A percentile compares a stretch with the other conserved stretches of the same genome.
Conservation (phyloP, 2,797 vertebrate species). For the Chloroceryle amazona region DNA sequence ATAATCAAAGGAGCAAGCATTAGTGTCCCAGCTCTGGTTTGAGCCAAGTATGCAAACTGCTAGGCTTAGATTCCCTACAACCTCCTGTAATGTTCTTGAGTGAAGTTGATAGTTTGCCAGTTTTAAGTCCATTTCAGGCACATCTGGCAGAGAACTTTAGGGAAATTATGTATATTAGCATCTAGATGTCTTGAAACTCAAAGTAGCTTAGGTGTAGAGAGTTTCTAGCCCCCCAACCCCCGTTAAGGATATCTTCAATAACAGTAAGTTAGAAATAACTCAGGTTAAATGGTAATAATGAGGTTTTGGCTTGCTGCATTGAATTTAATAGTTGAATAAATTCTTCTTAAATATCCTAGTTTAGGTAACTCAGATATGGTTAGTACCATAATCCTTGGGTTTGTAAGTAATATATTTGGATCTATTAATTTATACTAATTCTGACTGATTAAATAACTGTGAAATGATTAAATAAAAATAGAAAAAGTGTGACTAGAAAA, state of each 20-base stretch:
- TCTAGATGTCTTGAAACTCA: neutral
- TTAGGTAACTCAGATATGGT: neutral
- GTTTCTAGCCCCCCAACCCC: neutral
- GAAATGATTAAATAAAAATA: neutral
- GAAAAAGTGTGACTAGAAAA: neutral
- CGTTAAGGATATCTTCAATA: neutral
- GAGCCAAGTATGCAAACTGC: neutral
- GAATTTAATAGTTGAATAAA: neutral
- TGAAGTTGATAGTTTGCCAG: neutral
- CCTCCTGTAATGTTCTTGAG: neutral
- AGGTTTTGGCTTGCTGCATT: neutral
- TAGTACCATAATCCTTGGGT: neutral
- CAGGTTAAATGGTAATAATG: neutral
- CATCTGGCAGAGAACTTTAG: neutral
- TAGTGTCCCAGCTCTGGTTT: neutral
- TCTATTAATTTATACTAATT: neutral
- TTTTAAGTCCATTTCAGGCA: neutral
- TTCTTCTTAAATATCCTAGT: neutral
- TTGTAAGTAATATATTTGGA: neutral
- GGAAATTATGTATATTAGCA: neutral
- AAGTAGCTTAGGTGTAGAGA: neutral
- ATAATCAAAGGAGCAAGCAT: neutral
- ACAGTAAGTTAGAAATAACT: neutral
- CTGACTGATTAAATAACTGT: neutral
- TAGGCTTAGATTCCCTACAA: neutral